Percentiles rank a stretch among this genome's conserved stretches.
Evolutionary conservation across 2,888 invertebrate species (phyloP).

Genomic region (Ochropleura leucogaster): DNA sequence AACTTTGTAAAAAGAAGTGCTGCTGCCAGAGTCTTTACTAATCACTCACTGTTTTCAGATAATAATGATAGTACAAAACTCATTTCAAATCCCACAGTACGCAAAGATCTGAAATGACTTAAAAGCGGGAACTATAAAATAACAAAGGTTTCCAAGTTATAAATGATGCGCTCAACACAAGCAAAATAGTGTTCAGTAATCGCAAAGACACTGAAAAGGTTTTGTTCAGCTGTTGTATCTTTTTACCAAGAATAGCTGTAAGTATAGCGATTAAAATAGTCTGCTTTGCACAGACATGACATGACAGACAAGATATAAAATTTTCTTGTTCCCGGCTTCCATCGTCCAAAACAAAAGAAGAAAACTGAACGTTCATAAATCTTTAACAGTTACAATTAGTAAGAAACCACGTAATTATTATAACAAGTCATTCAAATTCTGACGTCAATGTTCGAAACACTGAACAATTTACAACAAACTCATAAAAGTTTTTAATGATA

Average conservation of each 20-base stretch:
- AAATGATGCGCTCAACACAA: background rate
- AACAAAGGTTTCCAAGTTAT: background rate
- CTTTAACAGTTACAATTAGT: conserved; percentile 31
- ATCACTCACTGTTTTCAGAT: background rate
- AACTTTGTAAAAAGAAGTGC: conserved; percentile 5
- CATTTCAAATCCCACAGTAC: background rate
- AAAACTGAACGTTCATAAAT: conserved; percentile 31
- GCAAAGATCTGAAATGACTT: too few species aligned
- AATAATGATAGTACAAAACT: background rate
- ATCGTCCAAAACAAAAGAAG: conserved; percentile 12
- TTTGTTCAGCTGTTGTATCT: background rate
- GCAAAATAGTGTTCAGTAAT: background rate
- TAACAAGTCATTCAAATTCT: conserved; percentile 76
- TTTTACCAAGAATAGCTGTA: background rate
- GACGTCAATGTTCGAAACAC: conserved; percentile 72
- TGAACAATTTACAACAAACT: conserved; percentile 74
- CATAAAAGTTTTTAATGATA: conserved; percentile 83
- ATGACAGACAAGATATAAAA: background rate
- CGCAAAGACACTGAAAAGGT: background rate
- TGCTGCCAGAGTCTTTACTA: background rate
- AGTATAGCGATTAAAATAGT: background rate
- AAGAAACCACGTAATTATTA: conserved; percentile 28
- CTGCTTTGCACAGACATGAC: background rate
- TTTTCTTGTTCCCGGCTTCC: background rate
- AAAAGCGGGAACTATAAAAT: background rate